phyloP scores from a whole-genome alignment of 2,797 vertebrate species.

The Todus mexicanus region DNA sequence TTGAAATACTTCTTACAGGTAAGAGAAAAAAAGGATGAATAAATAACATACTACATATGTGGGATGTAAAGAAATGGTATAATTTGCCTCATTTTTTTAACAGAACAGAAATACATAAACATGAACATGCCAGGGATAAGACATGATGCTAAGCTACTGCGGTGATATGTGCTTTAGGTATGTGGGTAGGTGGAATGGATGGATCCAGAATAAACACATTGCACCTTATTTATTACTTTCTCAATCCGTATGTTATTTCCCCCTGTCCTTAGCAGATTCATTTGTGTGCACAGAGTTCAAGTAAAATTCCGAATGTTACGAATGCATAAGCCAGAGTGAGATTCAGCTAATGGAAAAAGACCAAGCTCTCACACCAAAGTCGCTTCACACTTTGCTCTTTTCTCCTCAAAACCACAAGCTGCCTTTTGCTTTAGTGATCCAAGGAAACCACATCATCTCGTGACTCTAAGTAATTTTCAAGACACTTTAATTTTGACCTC shows the following conservation, averaged over 20 bases:
- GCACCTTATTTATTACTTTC: not conserved
- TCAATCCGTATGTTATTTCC: not conserved
- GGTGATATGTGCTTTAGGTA: conserved; percentile 10
- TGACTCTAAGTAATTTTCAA: not conserved
- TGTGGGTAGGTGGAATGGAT: not conserved
- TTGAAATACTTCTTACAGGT: conserved; percentile 42
- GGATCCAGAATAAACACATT: not conserved
- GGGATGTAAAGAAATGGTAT: conserved; percentile 1
- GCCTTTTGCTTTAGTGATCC: not conserved
- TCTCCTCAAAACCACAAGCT: not conserved
- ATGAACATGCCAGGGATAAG: conserved; percentile 37
- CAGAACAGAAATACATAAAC: conserved; percentile 27
- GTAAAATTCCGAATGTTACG: not conserved
- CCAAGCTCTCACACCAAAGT: not conserved
- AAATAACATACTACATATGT: conserved; percentile 43
- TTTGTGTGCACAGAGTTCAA: not conserved
- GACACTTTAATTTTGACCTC: not conserved
- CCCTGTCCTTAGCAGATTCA: not conserved
- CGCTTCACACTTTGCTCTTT: not conserved
- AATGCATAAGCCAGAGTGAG: not conserved
- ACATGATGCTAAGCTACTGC: conserved; percentile 7
- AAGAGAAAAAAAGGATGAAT: conserved; percentile 23
- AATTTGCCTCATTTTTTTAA: conserved; percentile 21
- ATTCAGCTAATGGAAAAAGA: not conserved
- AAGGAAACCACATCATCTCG: not conserved